phyloP scores from a whole-genome alignment of 2,888 invertebrate species.

The Platypus cylindrus region DNA sequence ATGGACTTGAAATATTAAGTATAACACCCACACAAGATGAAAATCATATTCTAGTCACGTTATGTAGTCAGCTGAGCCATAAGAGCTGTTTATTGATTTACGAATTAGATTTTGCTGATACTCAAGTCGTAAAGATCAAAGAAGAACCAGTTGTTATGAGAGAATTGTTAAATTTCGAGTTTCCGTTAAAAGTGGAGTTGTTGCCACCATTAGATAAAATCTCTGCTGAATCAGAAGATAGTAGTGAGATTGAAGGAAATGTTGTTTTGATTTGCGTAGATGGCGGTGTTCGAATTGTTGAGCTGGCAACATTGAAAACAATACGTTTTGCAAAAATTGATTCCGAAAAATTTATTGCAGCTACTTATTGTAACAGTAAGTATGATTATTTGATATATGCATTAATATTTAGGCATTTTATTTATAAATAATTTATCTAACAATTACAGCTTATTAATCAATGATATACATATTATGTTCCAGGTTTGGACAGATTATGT shows the following conservation, averaged over 20 bases:
- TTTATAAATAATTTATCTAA: no score
- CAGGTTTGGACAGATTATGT: slow-evolving; percentile 71
- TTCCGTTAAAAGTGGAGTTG: slow-evolving; percentile 56
- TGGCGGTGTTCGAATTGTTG: slow-evolving; percentile 61
- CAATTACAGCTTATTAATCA: no score
- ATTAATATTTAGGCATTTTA: no score
- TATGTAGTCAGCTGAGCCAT: slow-evolving; percentile 27
- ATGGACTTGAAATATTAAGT: slow-evolving; percentile 40
- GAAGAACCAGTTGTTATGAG: slow-evolving; percentile 49
- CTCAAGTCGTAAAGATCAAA: slow-evolving; percentile 38
- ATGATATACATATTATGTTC: neutral
- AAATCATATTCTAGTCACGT: slow-evolving; percentile 50
- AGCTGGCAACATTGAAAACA: slow-evolving; percentile 55
- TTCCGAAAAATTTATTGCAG: slow-evolving; percentile 63
- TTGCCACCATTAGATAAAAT: slow-evolving; percentile 42
- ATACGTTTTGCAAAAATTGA: slow-evolving; percentile 56
- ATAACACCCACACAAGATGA: slow-evolving; percentile 58
- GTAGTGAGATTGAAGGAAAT: slow-evolving; percentile 37
- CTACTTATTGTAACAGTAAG: slow-evolving; percentile 73
- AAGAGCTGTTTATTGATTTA: slow-evolving; percentile 43
- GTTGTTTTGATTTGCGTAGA: slow-evolving; percentile 63
- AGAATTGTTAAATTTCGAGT: slow-evolving; percentile 50
- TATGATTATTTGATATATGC: no score
- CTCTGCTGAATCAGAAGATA: slow-evolving; percentile 17
- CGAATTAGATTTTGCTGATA: slow-evolving; percentile 38